Evolutionary conservation across 1,140 invertebrate genomes (phyloP).

Genomic region (Marisa cornuarietis): DNA sequence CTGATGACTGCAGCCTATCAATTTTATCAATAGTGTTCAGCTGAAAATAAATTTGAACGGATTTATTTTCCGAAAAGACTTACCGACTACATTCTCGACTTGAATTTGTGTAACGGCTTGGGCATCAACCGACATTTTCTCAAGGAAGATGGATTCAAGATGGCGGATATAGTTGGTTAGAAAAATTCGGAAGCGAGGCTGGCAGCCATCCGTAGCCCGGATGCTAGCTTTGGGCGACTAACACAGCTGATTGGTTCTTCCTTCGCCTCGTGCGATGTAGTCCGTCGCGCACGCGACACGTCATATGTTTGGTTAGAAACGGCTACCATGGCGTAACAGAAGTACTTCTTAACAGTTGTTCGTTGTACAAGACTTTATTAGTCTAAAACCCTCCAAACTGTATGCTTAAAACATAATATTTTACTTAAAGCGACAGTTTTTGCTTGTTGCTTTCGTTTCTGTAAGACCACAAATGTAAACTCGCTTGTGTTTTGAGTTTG

Average conservation of each 20-base stretch:
- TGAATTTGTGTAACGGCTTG: conserved; percentile 52
- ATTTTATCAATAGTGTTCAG: background rate
- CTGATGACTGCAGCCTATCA: background rate
- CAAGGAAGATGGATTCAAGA: conserved; percentile 50
- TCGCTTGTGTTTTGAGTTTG: no score
- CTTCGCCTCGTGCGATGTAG: conserved; percentile 20
- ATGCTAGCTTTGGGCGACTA: conserved; percentile 23
- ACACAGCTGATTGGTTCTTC: conserved; percentile 24
- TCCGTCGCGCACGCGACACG: conserved; percentile 1
- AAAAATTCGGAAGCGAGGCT: conserved; percentile 28
- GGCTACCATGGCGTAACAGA: no score
- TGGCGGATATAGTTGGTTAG: conserved; percentile 41
- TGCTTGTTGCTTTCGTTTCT: no score
- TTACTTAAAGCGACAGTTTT: no score
- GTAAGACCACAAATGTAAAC: no score
- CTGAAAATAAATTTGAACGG: background rate
- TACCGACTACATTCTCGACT: conserved; percentile 58
- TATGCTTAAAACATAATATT: no score
- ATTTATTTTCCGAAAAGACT: conserved; percentile 18
- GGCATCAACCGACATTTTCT: conserved; percentile 57
- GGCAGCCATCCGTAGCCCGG: conserved; percentile 16
- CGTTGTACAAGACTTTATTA: no score
- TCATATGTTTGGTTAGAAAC: no score
- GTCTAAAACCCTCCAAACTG: no score
- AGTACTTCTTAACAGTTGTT: no score